phyloP scores from a whole-genome alignment of 2,888 invertebrate genomes.

The Cylindroiulus punctatus region DNA sequence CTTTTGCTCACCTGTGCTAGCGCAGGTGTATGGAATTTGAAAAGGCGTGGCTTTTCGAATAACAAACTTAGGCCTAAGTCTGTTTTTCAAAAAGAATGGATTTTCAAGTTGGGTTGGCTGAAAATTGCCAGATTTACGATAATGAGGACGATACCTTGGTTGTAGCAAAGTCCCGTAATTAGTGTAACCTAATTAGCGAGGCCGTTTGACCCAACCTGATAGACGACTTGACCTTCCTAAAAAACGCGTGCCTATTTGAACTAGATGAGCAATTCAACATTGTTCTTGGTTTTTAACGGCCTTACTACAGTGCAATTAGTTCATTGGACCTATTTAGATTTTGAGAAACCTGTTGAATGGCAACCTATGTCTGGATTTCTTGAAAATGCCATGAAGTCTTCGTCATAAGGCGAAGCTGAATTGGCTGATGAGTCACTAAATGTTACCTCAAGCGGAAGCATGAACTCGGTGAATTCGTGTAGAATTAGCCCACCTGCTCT shows the following conservation, averaged over 20 bases:
- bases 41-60: constrained; percentile 23
- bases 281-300: neutral
- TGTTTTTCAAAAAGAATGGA: neutral
- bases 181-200: neutral
- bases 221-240: neutral
- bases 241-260: neutral
- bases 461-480: neutral
- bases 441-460: neutral
- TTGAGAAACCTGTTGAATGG: neutral
- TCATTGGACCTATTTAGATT: neutral
- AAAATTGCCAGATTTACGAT: neutral
- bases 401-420: neutral
- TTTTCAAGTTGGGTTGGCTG: neutral
- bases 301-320: neutral
- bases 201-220: neutral
- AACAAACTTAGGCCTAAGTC: neutral
- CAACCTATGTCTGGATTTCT: neutral
- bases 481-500: neutral
- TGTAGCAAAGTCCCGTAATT: neutral
- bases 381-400: neutral
- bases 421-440: neutral
- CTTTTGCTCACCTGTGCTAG: neutral
- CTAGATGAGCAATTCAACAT: too few species aligned
- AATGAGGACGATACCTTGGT: neutral
- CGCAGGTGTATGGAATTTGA: constrained; percentile 37